Conservation (phyloP, 2,888 invertebrate genomes). For the Branchellion lobata region DNA sequence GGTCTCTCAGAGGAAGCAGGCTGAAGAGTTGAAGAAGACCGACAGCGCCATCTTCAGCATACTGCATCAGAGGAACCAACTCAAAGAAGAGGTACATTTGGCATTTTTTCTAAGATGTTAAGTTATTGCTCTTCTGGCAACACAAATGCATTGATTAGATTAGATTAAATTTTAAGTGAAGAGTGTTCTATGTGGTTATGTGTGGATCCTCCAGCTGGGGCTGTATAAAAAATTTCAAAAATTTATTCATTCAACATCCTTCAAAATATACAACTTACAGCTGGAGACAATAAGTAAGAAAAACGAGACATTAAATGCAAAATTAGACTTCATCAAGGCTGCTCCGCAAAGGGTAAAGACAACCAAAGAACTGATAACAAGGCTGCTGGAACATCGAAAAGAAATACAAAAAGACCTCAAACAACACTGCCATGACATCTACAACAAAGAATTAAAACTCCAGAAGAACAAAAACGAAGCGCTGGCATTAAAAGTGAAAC, state of each 20-base stretch:
- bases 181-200: too few species aligned
- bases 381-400: background rate
- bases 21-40: background rate
- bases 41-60: background rate
- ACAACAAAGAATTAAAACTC: constrained; percentile 4
- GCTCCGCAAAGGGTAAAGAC: background rate
- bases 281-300: background rate
- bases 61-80: background rate
- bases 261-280: background rate
- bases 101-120: background rate
- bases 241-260: background rate
- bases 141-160: too few species aligned
- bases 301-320: background rate
- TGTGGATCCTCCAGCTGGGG: too few species aligned
- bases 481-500: background rate
- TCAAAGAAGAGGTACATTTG: background rate
- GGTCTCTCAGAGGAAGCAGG: too few species aligned
- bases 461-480: background rate
- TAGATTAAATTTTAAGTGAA: too few species aligned
- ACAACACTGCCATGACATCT: background rate
- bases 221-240: too few species aligned
- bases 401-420: background rate
- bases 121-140: too few species aligned
- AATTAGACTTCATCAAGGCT: background rate
- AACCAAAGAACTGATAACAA: background rate